Conservation (phyloP, 2,888 invertebrate species). For the Tridacna gigas region DNA sequence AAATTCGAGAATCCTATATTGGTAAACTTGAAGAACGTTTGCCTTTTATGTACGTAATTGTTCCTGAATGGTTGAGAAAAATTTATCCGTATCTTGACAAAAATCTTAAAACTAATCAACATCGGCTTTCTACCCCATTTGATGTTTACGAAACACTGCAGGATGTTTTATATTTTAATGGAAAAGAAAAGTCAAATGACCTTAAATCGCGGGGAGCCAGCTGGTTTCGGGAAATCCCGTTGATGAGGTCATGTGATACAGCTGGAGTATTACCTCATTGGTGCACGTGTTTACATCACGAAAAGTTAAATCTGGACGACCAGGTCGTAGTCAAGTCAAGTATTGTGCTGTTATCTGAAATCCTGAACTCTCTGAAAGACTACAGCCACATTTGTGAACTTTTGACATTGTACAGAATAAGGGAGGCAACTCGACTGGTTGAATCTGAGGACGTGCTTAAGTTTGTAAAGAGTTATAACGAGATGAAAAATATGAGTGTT, state of each 20-base stretch:
- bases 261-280: constrained; percentile 93
- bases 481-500: constrained; percentile 44
- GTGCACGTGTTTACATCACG: constrained; percentile 93
- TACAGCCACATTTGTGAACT: constrained; percentile 73
- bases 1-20: constrained; percentile 92
- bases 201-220: constrained; percentile 85
- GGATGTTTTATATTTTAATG: constrained; percentile 86
- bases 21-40: constrained; percentile 92
- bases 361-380: constrained; percentile 88
- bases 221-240: constrained; percentile 90
- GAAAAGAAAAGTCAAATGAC: constrained; percentile 29
- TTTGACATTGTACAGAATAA: constrained; percentile 88
- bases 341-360: constrained; percentile 87
- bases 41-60: constrained; percentile 90
- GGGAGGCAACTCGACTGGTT: constrained; percentile 88
- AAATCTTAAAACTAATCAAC: constrained; percentile 89
- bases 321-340: constrained; percentile 87
- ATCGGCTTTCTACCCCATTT: constrained; percentile 91
- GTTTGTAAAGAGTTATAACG: constrained; percentile 81
- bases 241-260: constrained; percentile 90
- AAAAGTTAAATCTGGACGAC: constrained; percentile 87
- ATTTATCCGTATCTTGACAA: constrained; percentile 88
- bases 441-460: constrained; percentile 65
- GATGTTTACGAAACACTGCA: constrained; percentile 92
- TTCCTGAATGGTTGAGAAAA: constrained; percentile 90